Evolutionary conservation across 2,113 vertebrate genomes (phyloP), one percentile per base, ranked within the genome.

Genomic region (Propithecus coquereli): DNA sequence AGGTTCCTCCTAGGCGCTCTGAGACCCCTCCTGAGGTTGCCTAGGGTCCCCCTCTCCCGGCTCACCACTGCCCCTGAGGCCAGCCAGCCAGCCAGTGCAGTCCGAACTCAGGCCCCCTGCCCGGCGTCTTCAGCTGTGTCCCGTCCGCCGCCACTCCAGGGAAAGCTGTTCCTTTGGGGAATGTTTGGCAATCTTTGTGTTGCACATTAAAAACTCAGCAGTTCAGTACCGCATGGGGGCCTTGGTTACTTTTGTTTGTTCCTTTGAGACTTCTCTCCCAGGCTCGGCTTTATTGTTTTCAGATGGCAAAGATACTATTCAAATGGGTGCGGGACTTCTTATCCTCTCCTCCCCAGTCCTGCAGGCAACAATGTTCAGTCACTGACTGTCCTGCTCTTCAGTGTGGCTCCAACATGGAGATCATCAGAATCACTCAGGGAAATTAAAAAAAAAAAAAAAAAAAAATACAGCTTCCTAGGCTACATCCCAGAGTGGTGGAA

Each of bases 131-230:
- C 43, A 30, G 87, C 90, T 81, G 34, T 54, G 68, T 30, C 34
- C 34, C 8, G 23, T 34, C 45, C 43, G 6, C 32, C 4, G 40
- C 54, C 45, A 9, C 59, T 77, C 91, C 34, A 68, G 3, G 81
- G 86, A 97, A 93, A 94, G 0, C 7, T 1, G 0, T 91, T 83
- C 9, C 87, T 97, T 7, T 77, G 87, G 65, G 82, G 27, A 1
- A 18, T 88, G 30, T 45, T 61, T 37, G 91, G 52, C 71, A 89
- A 85, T 92, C 96, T 94, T 86, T 91, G 96, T 90, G 63, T 90
- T 71, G 40, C 91, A 37, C 95, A 98, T 98, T 98, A 98, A 98
- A 98, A 93, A 0, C 92, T 89, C 97, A 98, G 98, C 95, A 90
- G 90, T 81, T 97, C 91, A 98, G 85, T 25, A 45, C 0, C 54